These are phyloP conservation scores for Sinonovacula constricta DNA, from an alignment of 1,140 invertebrate species.

Conservation along the genomic window DNA sequence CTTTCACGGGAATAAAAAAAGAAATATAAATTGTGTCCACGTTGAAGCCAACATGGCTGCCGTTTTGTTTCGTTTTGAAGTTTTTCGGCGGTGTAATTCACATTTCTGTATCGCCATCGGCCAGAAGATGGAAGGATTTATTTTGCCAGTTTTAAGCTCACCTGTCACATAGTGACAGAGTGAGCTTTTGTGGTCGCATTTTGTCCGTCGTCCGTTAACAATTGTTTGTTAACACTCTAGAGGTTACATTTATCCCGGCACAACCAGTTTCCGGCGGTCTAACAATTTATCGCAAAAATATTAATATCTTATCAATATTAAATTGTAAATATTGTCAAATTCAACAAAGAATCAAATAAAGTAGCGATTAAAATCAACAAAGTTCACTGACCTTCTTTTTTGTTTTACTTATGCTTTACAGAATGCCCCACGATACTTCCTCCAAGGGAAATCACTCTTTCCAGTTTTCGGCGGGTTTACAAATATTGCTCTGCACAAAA, in stretches of 20 bases:
- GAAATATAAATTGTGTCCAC: constrained; percentile 34
- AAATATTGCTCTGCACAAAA: too few species aligned
- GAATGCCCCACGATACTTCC: too few species aligned
- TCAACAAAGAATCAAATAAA: too few species aligned
- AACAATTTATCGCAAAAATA: too few species aligned
- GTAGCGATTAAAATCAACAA: too few species aligned
- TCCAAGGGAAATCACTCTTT: too few species aligned
- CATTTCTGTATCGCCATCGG: constrained; percentile 34
- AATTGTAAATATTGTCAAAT: too few species aligned
- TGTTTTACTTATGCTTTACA: too few species aligned
- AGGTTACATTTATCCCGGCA: constrained; percentile 13
- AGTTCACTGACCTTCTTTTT: too few species aligned
- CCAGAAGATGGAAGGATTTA: constrained; percentile 38
- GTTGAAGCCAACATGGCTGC: constrained; percentile 34
- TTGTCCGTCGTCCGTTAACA: constrained; percentile 6
- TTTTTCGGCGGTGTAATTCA: constrained; percentile 32
- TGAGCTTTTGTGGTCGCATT: constrained; percentile 2
- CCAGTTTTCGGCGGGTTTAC: too few species aligned
- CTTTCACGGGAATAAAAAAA: constrained; percentile 36
- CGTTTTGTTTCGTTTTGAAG: constrained; percentile 36
- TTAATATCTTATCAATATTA: too few species aligned
- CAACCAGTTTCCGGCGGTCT: too few species aligned
- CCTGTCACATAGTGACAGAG: constrained; percentile 23
- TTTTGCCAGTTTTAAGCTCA: constrained; percentile 37
- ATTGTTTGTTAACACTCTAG: constrained; percentile 6